These are phyloP conservation scores for Sminthopsis crassicaudata DNA, from an alignment of 2,113 vertebrate species.

Conservation along the genomic window DNA sequence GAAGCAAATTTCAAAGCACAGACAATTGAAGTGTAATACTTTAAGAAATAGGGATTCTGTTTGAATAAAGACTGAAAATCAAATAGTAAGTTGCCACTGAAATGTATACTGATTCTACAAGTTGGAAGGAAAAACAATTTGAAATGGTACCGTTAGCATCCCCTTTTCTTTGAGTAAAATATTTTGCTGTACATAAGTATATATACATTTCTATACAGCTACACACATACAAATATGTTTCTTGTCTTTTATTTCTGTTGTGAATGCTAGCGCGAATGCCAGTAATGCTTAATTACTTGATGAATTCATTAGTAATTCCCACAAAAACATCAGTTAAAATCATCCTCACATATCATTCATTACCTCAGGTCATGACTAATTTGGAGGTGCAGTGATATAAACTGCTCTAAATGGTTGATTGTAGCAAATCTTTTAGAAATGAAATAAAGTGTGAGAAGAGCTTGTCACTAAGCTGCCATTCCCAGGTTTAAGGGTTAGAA, in stretches of 20 bases:
- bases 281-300: constrained; percentile 64
- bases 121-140: background rate
- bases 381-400: constrained; percentile 58
- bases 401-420: background rate
- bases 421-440: constrained; percentile 48
- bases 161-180: background rate
- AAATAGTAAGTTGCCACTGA: background rate
- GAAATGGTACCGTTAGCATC: background rate
- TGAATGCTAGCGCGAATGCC: constrained; percentile 21
- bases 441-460: constrained; percentile 64
- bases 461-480: constrained; percentile 73
- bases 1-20: background rate
- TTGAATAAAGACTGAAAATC: constrained; percentile 40
- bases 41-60: background rate
- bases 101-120: background rate
- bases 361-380: constrained; percentile 55
- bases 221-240: background rate
- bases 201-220: background rate
- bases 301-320: constrained; percentile 72
- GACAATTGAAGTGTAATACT: background rate
- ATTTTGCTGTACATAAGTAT: background rate
- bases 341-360: constrained; percentile 44
- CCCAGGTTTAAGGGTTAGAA: background rate
- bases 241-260: constrained; percentile 26
- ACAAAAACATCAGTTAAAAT: constrained; percentile 71